A percentile compares a stretch with the other conserved stretches of the same genome.
Evolutionary conservation across 1,140 invertebrate species (phyloP).

Genomic region (Zaprionus kolodkinae): DNA sequence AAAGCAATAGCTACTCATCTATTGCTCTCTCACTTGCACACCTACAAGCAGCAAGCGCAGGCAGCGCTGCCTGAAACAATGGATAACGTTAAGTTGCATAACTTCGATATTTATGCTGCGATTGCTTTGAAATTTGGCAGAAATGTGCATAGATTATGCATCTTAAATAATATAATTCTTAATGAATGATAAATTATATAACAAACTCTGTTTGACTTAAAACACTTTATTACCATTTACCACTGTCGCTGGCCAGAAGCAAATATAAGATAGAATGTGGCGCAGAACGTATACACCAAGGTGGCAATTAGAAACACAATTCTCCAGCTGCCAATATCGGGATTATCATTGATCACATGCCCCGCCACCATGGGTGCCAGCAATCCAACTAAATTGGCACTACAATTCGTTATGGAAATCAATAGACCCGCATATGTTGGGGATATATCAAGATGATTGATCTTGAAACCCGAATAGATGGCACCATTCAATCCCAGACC

Average conservation of each 20-base stretch:
- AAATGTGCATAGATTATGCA: too few relatives aligned
- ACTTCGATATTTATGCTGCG: too few relatives aligned
- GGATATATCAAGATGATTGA: slow-evolving; percentile 95
- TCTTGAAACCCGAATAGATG: slow-evolving; percentile 93
- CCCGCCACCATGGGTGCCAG: slow-evolving; percentile 92
- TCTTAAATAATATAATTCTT: too few relatives aligned
- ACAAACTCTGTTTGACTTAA: too few relatives aligned
- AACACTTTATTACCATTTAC: slow-evolving; percentile 7
- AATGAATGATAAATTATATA: too few relatives aligned
- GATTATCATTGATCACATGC: slow-evolving; percentile 89
- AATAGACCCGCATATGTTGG: slow-evolving; percentile 94
- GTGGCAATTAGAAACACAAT: slow-evolving; percentile 93
- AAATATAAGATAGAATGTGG: slow-evolving; percentile 91
- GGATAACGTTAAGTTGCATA: background rate
- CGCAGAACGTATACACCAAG: slow-evolving; percentile 89
- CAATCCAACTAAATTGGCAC: slow-evolving; percentile 94
- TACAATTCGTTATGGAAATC: slow-evolving; percentile 96
- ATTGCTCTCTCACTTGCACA: too few relatives aligned
- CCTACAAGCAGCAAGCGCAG: too few relatives aligned
- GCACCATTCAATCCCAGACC: slow-evolving; percentile 92
- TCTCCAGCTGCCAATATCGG: slow-evolving; percentile 91
- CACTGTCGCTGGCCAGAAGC: slow-evolving; percentile 89
- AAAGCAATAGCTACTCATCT: too few relatives aligned
- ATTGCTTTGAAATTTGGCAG: background rate
- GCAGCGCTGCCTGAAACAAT: background rate